Evolutionary conservation across 2,797 vertebrate species (phyloP).

Genomic region (Arctocebus calabarensis): DNA sequence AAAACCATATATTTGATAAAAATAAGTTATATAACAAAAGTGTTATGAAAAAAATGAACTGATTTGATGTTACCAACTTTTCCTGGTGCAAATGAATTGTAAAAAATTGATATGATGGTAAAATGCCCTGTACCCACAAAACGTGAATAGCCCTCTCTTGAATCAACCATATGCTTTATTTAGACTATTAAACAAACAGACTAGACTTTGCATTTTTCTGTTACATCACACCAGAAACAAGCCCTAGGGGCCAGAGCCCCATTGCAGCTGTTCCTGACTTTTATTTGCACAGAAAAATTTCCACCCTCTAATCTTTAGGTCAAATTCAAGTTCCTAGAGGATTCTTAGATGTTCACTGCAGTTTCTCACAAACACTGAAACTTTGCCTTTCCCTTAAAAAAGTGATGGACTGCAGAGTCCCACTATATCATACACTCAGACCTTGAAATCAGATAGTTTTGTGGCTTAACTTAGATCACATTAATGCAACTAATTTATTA

Average conservation of each 20-base stretch:
- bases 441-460: background rate
- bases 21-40: background rate
- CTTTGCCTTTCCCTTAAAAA: background rate
- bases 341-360: background rate
- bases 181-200: background rate
- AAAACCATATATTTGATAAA: background rate
- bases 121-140: background rate
- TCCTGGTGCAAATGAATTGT: background rate
- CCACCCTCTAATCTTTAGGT: background rate
- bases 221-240: background rate
- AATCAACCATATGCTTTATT: background rate
- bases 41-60: background rate
- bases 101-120: background rate
- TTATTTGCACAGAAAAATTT: background rate
- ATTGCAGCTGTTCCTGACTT: background rate
- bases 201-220: background rate
- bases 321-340: background rate
- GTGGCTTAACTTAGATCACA: background rate
- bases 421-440: background rate
- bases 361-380: background rate
- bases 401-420: background rate
- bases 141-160: background rate
- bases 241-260: rapidly evolving
- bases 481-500: background rate
- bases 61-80: background rate